Evolutionary conservation across 2,113 vertebrate genomes (phyloP), one percentile per base, ranked within the genome.

Genomic region (Sciurus niger): DNA sequence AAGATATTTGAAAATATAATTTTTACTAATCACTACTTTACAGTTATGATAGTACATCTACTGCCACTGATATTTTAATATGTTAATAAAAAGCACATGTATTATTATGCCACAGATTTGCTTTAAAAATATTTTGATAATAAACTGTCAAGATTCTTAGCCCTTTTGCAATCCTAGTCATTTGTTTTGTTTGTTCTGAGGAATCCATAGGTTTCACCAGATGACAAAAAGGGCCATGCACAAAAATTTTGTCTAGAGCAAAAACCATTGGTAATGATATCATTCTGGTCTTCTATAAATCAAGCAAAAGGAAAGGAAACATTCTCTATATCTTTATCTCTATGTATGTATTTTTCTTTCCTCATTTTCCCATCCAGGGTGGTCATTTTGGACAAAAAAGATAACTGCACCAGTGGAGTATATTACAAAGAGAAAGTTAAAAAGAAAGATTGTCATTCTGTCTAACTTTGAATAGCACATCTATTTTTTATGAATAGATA

Each of bases 141-240:
- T 22, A 84, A 20, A 91, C 72, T 94, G 94, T 96, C 17, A 89
- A 95, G 46, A 74, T 86, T 88, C 82, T 88, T 84, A 30, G 65
- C 10, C 43, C 51, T 70, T 95, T 73, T 76, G 25, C 40, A 68
- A 43, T 58, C 24, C 34, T 84, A 74, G 46, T 78, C 20, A 55
- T 94, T 95, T 87, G 34, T 48, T 90, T 93, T 63, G 82, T 60
- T 20, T 70, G 7, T 76, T 94, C 43, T 90, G 85, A 74, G 68
- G 32, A 53, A 16, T 67, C 24, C n/a, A 48, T 46, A 89, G 79
- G 2, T 1, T 67, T 83, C 40, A 73, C 32, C 46, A 72, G 34
- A 74, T 51, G 53, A 55, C 40, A 55, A 73, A 77, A 46, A 16
- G 9, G 30, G 17, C 22, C 40, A 65, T 30, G n/a, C 9, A 46